Evolutionary conservation across 2,888 invertebrate species (phyloP).

Genomic region (Athrips mouffetella): DNA sequence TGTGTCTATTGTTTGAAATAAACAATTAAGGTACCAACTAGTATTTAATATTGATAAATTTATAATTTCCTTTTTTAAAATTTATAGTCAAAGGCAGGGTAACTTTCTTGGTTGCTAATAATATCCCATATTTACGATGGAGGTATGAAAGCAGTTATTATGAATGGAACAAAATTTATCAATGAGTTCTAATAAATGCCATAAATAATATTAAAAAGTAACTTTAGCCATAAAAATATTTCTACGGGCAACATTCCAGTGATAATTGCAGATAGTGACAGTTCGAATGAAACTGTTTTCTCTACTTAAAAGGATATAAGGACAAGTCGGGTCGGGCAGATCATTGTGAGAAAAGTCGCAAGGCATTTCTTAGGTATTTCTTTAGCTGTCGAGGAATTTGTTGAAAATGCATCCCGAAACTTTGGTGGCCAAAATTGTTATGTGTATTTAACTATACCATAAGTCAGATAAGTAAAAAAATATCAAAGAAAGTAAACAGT

Average conservation of each 20-base stretch:
- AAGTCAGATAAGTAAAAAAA: too few relatives aligned
- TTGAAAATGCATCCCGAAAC: too few relatives aligned
- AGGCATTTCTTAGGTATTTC: background rate
- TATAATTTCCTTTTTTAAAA: too few relatives aligned
- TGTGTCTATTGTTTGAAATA: too few relatives aligned
- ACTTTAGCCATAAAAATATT: slow-evolving; percentile 22
- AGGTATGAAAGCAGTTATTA: slow-evolving; percentile 1
- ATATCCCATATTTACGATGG: background rate
- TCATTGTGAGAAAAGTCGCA: slow-evolving; percentile 24
- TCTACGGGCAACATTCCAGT: slow-evolving; percentile 29
- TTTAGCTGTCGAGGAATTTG: too few relatives aligned
- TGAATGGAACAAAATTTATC: slow-evolving; percentile 36
- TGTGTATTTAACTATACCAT: too few relatives aligned
- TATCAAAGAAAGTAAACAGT: too few relatives aligned
- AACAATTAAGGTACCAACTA: too few relatives aligned
- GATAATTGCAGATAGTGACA: slow-evolving; percentile 15
- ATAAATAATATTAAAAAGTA: background rate
- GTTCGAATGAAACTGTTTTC: slow-evolving; percentile 43
- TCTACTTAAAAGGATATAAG: slow-evolving; percentile 30
- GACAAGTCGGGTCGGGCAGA: slow-evolving; percentile 27
- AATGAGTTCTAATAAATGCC: slow-evolving; percentile 22
- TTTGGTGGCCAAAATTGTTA: too few relatives aligned
- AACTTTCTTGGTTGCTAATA: too few relatives aligned
- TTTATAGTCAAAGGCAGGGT: too few relatives aligned
- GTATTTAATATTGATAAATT: too few relatives aligned